These are phyloP conservation scores for Sinocyclocheilus anophthalmus DNA, from an alignment of 2,113 vertebrate genomes.

Conservation along the genomic window DNA sequence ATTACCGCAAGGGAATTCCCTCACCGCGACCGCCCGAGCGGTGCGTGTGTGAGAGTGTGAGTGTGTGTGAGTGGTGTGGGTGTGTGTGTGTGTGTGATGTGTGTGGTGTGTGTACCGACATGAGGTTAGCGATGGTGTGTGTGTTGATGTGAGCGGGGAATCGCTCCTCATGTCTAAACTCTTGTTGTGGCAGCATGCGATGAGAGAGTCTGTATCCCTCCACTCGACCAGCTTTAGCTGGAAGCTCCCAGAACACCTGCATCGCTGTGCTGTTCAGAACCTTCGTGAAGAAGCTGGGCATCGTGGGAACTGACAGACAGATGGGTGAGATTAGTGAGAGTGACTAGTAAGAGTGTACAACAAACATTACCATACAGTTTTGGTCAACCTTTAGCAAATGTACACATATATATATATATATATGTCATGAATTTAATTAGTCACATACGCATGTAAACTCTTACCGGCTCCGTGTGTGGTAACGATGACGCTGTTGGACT, in stretches of 20 bases:
- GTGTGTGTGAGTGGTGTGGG: not conserved
- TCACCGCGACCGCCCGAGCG: too few relatives aligned
- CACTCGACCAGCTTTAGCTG: conserved; percentile 64
- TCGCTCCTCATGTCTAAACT: conserved; percentile 65
- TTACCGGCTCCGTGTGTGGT: conserved; percentile 73
- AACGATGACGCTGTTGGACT: conserved; percentile 63
- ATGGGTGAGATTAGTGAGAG: not conserved
- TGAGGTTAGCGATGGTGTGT: conserved; percentile 74
- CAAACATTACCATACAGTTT: not conserved
- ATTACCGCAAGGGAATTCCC: too few relatives aligned
- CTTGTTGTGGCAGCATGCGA: conserved; percentile 64
- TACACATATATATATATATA: too few relatives aligned
- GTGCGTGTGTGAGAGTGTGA: too few relatives aligned
- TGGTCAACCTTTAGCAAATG: not conserved
- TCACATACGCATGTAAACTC: conserved; percentile 6
- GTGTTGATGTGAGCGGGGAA: conserved; percentile 74
- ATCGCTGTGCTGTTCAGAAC: conserved; percentile 73
- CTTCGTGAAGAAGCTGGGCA: conserved; percentile 75
- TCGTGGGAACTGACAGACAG: conserved; percentile 65
- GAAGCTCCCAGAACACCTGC: conserved; percentile 78
- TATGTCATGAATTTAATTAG: too few relatives aligned
- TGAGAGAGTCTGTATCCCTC: conserved; percentile 75
- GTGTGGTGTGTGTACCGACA: conserved; percentile 62
- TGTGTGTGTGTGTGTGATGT: not conserved
- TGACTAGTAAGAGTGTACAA: not conserved